phyloP scores from a whole-genome alignment of 2,888 invertebrate genomes.

The Perithous albicinctus region DNA sequence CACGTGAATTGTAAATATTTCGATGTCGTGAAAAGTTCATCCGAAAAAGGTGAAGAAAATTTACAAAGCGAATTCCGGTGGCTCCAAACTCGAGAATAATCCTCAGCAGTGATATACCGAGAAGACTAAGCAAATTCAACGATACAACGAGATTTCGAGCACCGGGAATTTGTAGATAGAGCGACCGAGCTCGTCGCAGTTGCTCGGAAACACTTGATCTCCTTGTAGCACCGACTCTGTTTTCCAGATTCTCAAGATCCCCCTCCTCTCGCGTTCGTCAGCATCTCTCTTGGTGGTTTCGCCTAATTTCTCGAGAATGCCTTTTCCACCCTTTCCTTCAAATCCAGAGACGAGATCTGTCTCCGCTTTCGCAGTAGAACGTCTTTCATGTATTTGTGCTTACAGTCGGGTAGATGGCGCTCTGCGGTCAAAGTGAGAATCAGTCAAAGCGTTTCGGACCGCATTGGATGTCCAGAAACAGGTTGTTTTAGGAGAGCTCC shows the following conservation, averaged over 20 bases:
- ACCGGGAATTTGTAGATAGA: not conserved
- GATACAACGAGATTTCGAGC: not conserved
- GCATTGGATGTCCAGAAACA: not conserved
- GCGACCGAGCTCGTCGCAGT: not conserved
- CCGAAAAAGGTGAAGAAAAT: not conserved
- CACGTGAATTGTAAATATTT: no score
- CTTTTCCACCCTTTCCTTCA: not conserved
- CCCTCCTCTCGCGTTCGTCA: not conserved
- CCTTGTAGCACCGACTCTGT: not conserved
- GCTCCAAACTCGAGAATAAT: not conserved
- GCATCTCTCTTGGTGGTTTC: slow-evolving; percentile 23
- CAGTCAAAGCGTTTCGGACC: not conserved
- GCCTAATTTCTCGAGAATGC: slow-evolving; percentile 55
- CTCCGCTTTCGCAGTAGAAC: not conserved
- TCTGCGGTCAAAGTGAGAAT: no score
- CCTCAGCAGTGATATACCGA: not conserved
- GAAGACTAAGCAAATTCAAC: not conserved
- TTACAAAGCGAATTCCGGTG: not conserved
- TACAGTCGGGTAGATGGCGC: not conserved
- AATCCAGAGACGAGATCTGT: not conserved
- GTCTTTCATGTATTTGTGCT: not conserved
- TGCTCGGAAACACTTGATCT: slow-evolving; percentile 11
- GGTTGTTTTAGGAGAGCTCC: no score
- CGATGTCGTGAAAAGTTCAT: no score
- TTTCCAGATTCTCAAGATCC: slow-evolving; percentile 28